A percentile compares a stretch with the other conserved stretches of the same genome.
phyloP scores from a whole-genome alignment of 2,888 invertebrate species.

The Lampropteryx suffumata region DNA sequence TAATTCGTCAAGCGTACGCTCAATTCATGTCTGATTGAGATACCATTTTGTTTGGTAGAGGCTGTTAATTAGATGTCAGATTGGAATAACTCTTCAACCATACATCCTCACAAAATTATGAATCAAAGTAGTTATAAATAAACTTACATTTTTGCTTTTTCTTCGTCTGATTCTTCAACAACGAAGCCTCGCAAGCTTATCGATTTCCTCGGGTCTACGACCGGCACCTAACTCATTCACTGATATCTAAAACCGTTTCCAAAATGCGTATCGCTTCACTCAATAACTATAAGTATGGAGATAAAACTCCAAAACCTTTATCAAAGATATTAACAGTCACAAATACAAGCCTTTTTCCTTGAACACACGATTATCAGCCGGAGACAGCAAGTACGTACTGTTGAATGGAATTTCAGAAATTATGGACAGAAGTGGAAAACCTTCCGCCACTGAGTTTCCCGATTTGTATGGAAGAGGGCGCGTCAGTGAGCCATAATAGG shows the following conservation, averaged over 20 bases:
- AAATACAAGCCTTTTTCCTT: constrained; percentile 36
- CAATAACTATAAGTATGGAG: constrained; percentile 69
- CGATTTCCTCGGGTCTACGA: constrained; percentile 31
- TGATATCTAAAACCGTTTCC: constrained; percentile 36
- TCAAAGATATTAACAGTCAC: constrained; percentile 66
- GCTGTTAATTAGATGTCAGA: no score
- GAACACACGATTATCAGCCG: constrained; percentile 42
- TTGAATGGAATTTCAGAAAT: constrained; percentile 66
- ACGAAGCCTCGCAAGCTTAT: constrained; percentile 27
- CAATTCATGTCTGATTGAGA: no score
- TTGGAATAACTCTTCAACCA: no score
- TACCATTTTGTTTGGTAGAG: no score
- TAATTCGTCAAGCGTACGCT: no score
- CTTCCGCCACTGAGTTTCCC: constrained; percentile 69
- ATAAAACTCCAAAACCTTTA: constrained; percentile 57
- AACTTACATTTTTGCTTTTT: constrained; percentile 34
- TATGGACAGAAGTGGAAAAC: constrained; percentile 67
- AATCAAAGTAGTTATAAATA: background rate
- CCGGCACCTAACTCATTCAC: constrained; percentile 45
- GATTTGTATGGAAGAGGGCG: constrained; percentile 79
- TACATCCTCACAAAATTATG: no score
- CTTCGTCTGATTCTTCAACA: constrained; percentile 11
- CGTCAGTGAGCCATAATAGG: constrained; percentile 66
- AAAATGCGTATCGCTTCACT: constrained; percentile 58
- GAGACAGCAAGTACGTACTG: constrained; percentile 46